Evolutionary conservation across 1,140 invertebrate species (phyloP), one percentile per base, ranked within the genome.

Genomic region (Helicoverpa zea): DNA sequence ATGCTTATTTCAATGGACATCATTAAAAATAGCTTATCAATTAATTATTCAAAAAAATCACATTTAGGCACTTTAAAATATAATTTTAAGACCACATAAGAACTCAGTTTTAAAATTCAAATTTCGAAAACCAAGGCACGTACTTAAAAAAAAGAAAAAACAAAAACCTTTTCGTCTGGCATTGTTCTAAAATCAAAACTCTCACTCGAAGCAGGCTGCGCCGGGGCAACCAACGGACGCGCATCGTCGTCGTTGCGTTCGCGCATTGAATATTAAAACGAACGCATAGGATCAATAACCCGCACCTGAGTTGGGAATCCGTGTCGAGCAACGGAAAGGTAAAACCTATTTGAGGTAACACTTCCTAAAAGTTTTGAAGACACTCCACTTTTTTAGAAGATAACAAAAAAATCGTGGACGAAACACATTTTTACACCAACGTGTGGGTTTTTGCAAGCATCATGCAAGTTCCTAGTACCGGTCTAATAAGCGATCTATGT

Each of bases 251-350:
- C 83, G 29, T 4, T 59, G 76, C 81, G 81, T 51, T 16, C 81
- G 73, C 86, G 80, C 81, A 86, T 72, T 35, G 86, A 84, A 84
- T 87, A 82, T 79, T 84, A 82, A 84, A 47, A 12, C 58, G 13
- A 56, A 72, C 5, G 47, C 13, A 12, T 43, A 79, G 63, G 83
- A 84, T 82, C 83, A 84, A 82, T 81, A 84, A 84, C 83, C 83
- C 73, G 75, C 12, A 54, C 18, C 52, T 59, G 76, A 52, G 14
- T 63, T 10, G 52, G 59, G 68, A 80, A 77, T 76, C 78, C 56
- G 73, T 77, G 73, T 77, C 51, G 73, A 54, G 29, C 54, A 56
- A 79, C 76, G 63, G 68, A 56, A 43, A 75, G 51, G 73, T 61
- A 61, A 63, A 76, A 61, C 61, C 47, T 51, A 76, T 76, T 54